A percentile compares a stretch with the other conserved stretches of the same genome.
phyloP scores from a whole-genome alignment of 1,140 invertebrate genomes.

The Xylocopa sonorina region DNA sequence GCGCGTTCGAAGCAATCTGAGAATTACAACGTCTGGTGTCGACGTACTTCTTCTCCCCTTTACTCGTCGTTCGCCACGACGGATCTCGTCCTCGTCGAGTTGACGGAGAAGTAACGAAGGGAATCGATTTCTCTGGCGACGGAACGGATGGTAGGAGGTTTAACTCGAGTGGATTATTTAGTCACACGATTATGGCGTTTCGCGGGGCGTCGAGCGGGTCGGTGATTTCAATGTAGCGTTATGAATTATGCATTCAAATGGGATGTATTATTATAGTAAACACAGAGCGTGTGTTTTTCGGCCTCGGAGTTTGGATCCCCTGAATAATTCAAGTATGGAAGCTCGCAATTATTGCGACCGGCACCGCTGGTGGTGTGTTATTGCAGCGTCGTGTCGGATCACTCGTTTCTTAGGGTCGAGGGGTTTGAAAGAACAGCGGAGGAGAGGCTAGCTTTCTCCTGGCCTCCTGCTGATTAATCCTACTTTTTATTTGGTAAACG shows the following conservation, averaged over 20 bases:
- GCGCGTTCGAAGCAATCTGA: too few relatives aligned
- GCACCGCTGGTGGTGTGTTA: too few relatives aligned
- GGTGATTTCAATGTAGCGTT: slow-evolving; percentile 6
- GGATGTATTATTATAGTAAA: slow-evolving; percentile 11
- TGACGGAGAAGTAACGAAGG: too few relatives aligned
- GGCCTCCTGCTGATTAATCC: too few relatives aligned
- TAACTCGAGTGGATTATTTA: not conserved
- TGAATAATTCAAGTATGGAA: not conserved
- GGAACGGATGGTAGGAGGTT: not conserved
- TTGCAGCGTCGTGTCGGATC: too few relatives aligned
- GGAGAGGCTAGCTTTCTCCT: too few relatives aligned
- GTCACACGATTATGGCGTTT: not conserved
- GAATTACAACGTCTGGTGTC: too few relatives aligned
- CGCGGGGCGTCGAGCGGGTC: not conserved
- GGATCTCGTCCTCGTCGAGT: too few relatives aligned
- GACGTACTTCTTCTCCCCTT: not conserved
- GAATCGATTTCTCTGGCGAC: not conserved
- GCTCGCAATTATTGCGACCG: not conserved
- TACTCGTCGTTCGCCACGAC: not conserved
- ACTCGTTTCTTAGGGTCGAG: too few relatives aligned
- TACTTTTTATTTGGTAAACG: too few relatives aligned
- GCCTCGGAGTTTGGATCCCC: not conserved
- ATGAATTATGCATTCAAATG: not conserved
- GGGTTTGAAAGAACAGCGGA: too few relatives aligned
- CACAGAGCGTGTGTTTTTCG: slow-evolving; percentile 7